Conservation (phyloP, 2,797 vertebrate species). For the Loris lydekkerianus region DNA sequence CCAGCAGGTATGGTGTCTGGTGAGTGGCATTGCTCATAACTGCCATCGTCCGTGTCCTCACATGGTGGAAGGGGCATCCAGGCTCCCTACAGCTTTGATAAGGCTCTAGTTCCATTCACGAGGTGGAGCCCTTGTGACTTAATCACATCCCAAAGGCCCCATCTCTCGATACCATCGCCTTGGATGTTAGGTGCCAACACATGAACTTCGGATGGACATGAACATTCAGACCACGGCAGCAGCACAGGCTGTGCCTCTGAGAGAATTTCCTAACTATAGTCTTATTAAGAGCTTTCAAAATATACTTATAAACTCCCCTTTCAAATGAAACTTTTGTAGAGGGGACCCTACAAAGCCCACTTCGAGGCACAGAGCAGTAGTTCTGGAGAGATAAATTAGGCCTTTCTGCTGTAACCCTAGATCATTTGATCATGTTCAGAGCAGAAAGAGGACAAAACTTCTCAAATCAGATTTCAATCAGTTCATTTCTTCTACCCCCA, state of each 20-base stretch:
- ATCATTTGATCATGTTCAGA: slow-evolving; percentile 26
- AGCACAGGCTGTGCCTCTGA: neutral
- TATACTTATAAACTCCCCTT: neutral
- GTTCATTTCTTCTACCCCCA: neutral
- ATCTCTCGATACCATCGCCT: neutral
- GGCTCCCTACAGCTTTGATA: neutral
- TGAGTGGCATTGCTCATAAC: neutral
- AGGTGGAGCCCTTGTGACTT: neutral
- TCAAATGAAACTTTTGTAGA: neutral
- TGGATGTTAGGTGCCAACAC: neutral
- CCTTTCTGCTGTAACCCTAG: neutral
- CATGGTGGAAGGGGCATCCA: too few species aligned
- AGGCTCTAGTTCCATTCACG: neutral
- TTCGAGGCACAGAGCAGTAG: neutral
- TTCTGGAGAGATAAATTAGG: neutral
- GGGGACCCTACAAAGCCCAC: neutral
- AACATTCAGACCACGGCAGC: neutral
- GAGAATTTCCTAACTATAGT: neutral
- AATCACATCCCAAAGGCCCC: neutral
- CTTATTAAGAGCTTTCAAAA: neutral
- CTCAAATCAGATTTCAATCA: slow-evolving; percentile 1
- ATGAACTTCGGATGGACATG: neutral
- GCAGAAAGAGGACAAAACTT: neutral
- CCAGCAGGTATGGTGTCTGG: neutral
- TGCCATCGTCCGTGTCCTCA: neutral